Evolutionary conservation across 2,888 invertebrate species (phyloP).

Genomic region (Phasia obesa): DNA sequence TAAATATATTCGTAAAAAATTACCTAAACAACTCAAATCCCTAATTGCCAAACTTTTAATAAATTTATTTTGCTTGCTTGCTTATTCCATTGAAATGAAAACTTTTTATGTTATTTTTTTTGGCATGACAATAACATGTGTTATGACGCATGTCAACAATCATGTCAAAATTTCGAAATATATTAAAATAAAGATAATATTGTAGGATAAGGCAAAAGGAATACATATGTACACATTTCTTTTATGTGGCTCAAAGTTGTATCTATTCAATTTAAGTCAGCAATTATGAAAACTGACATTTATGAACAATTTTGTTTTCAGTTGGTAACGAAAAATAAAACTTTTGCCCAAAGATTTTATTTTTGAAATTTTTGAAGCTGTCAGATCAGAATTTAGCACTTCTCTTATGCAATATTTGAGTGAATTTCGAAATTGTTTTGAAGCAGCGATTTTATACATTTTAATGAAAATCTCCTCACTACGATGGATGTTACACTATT

Average conservation of each 20-base stretch:
- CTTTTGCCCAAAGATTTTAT: no score
- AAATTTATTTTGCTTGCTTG: not conserved
- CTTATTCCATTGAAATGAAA: no score
- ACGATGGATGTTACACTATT: not conserved
- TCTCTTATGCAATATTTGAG: no score
- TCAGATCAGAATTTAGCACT: no score
- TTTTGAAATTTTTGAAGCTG: no score
- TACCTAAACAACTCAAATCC: not conserved
- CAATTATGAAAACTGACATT: no score
- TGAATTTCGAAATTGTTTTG: no score
- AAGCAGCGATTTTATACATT: no score
- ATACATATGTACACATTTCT: not conserved
- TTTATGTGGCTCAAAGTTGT: not conserved
- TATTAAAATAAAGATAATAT: not conserved
- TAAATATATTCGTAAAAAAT: not conserved
- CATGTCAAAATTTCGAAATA: constrained; percentile 39
- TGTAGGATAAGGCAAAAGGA: not conserved
- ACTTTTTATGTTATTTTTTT: not conserved
- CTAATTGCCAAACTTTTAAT: not conserved
- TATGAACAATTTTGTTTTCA: no score
- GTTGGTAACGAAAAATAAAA: no score
- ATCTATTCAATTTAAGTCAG: no score
- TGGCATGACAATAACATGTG: not conserved
- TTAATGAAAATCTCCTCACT: not conserved
- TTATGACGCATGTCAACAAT: constrained; percentile 54